Evolutionary conservation across 2,113 vertebrate species (phyloP).

Genomic region (Ptychochromis oligacanthus): DNA sequence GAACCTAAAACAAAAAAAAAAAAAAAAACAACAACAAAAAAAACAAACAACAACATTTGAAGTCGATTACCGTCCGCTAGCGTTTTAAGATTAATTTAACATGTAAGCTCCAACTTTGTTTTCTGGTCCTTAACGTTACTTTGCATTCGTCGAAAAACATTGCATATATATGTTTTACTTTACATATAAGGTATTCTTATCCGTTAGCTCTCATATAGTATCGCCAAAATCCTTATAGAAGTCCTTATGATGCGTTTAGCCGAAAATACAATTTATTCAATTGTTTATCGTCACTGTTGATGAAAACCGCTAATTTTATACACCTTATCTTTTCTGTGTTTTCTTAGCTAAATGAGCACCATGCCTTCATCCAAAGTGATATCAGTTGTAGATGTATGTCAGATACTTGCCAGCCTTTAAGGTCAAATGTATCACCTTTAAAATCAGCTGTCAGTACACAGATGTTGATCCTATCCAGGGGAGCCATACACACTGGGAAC

Average conservation of each 20-base stretch:
- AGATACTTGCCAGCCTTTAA: not conserved
- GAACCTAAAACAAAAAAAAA: no score
- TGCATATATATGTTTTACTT: not conserved
- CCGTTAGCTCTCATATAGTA: no score
- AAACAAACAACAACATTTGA: not conserved
- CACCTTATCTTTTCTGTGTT: not conserved
- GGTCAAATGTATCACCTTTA: not conserved
- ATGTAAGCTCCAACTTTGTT: not conserved
- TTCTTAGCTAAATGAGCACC: not conserved
- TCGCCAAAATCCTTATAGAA: not conserved
- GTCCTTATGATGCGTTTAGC: not conserved
- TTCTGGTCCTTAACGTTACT: not conserved
- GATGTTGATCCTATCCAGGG: not conserved
- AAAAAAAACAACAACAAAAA: not conserved
- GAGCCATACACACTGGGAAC: not conserved
- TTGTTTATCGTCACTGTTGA: no score
- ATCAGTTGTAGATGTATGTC: not conserved
- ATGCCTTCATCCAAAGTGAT: not conserved
- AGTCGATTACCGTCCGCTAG: not conserved
- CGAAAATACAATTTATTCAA: no score
- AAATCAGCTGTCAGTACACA: no score
- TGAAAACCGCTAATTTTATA: no score
- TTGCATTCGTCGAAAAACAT: not conserved
- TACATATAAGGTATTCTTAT: accelerated
- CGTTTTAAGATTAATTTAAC: not conserved